Percentiles rank a stretch among this genome's conserved stretches.
Conservation (phyloP, 2,888 invertebrate genomes). For the Mylabris sibirica region DNA sequence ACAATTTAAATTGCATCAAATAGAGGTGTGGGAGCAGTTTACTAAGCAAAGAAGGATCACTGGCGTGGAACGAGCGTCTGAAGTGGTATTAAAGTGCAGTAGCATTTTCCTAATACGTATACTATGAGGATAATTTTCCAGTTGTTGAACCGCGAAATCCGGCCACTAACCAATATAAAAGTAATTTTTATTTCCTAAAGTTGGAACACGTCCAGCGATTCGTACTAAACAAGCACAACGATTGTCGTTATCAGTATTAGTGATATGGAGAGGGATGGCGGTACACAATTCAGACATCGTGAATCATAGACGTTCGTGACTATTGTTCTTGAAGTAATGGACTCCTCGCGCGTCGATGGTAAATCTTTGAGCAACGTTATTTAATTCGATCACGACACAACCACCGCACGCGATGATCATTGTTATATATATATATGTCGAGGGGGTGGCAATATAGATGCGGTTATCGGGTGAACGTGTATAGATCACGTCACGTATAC, state of each 20-base stretch:
- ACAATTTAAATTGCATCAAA: background rate
- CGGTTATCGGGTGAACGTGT: constrained; percentile 40
- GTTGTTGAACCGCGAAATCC: constrained; percentile 23
- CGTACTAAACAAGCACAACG: constrained; percentile 43
- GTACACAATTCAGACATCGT: constrained; percentile 43
- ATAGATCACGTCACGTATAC: constrained; percentile 37
- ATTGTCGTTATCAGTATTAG: constrained; percentile 19
- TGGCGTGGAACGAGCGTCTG: constrained; percentile 11
- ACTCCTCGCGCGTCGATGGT: constrained; percentile 53
- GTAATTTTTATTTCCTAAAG: constrained; percentile 26
- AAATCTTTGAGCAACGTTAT: constrained; percentile 54
- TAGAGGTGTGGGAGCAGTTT: background rate
- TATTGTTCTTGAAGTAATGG: constrained; percentile 56
- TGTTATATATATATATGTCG: constrained; percentile 35
- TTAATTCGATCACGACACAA: constrained; percentile 55
- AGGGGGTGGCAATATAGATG: constrained; percentile 45
- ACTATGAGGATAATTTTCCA: constrained; percentile 26
- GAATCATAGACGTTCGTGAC: constrained; percentile 56
- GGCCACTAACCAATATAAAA: constrained; percentile 26
- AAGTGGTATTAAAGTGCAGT: constrained; percentile 11
- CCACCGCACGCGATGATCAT: constrained; percentile 51
- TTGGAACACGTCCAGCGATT: constrained; percentile 32
- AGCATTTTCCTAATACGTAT: constrained; percentile 16
- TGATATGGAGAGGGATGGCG: constrained; percentile 28
- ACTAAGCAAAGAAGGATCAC: constrained; percentile 1